Conservation (phyloP, 2,888 invertebrate species). For the Oscheius sp. region DNA sequence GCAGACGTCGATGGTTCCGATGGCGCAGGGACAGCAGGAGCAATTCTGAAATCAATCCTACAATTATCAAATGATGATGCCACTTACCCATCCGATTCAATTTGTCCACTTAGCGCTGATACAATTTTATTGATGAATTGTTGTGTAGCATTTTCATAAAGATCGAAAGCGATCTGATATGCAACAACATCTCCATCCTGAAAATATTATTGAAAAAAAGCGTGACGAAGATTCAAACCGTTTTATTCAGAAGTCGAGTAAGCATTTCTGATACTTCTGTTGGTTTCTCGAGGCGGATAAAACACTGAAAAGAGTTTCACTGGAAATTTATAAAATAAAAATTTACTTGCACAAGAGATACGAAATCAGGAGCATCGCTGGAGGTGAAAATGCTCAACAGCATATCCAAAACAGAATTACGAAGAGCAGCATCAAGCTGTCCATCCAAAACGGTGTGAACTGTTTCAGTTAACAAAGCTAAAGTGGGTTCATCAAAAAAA, state of each 20-base stretch:
- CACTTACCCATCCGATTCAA: not conserved
- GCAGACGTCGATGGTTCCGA: conserved; percentile 21
- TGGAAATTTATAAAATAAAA: not conserved
- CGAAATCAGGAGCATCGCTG: conserved; percentile 91
- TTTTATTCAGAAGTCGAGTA: conserved; percentile 37
- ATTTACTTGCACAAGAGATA: conserved; percentile 87
- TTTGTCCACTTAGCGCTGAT: conserved; percentile 7
- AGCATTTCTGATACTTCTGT: conserved; percentile 59
- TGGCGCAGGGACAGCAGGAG: not conserved
- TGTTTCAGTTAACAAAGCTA: conserved; percentile 91
- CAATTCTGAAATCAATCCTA: not conserved
- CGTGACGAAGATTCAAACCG: not conserved
- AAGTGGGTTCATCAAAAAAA: not conserved
- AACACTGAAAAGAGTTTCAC: conserved; percentile 47
- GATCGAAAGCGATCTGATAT: conserved; percentile 97
- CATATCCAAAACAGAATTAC: conserved; percentile 88
- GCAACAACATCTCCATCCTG: conserved; percentile 79
- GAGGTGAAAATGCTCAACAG: conserved; percentile 87
- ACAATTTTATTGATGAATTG: conserved; percentile 88
- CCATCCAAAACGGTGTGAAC: conserved; percentile 96
- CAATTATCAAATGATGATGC: not conserved
- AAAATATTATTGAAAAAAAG: not conserved
- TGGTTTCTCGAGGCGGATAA: conserved; percentile 66
- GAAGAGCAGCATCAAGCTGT: conserved; percentile 91
- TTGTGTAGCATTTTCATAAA: conserved; percentile 98